Base-by-base conservation (phyloP, 2,113 vertebrate genomes). In the Cyphomyrus plagiostoma region DNA sequence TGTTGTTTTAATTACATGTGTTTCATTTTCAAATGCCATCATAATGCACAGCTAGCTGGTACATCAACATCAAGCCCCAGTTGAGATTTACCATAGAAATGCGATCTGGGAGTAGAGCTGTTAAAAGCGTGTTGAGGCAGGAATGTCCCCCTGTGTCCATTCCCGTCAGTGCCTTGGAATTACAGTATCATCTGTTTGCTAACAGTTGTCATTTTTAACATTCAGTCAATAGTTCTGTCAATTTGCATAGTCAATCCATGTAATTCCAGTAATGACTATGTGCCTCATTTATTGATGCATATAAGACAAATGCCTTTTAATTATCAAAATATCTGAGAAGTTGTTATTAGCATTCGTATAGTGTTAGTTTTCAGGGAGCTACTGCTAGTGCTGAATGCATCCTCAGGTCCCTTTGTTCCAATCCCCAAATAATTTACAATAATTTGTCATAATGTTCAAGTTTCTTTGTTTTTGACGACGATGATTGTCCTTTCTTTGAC, bases 161-260 rank as follows among this genome's bases (percentile, higher is more conserved):
- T 80, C 39, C 53, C 46, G 66, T 74, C 85, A 58, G 90, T 89
- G 90, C 90, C 90, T 91, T 91, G 62, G 58, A 88, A 58, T 52
- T 80, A 84, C 62, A 87, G 66, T 83, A 89, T 87, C 90, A 83
- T 58, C 23, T 58, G 56, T 49, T 86, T 49, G 17, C 84, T 86
- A 50, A 45, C 42, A 21, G 21, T 49, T 86, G 39, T 86, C 70
- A 77, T 86, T 86, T 86, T 86, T 35, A 52, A 86, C n/a, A 30
- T 86, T 6, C 23, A 52, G 13, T 46, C 23, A 52, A 26, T 52
- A 35, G 10, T 13, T 86, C 26, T 62, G 53, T 89, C 74, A 45
- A 35, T 66, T 45, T 83, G 46, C 50, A 89, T 50, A 89, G 49
- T 66, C 88, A 80, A 56, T n/a, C 48, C 45, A 4, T n/a, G 42